These are phyloP conservation scores for Copidosoma aretas DNA, from an alignment of 2,888 invertebrate species.

Conservation along the genomic window DNA sequence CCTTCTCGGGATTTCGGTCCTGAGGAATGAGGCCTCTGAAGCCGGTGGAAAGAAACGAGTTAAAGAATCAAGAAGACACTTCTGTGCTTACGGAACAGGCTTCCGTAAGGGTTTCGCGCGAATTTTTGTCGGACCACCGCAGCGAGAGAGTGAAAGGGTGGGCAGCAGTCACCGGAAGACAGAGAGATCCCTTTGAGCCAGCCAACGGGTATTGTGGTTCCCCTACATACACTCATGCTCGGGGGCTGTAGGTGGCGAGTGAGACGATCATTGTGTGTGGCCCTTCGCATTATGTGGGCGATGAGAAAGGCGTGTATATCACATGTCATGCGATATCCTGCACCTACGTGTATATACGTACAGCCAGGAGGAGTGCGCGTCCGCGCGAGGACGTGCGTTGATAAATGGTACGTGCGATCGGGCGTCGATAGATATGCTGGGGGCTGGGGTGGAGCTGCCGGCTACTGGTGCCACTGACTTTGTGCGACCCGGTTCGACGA, in stretches of 20 bases:
- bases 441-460: too few species aligned
- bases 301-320: background rate
- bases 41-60: background rate
- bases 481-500: background rate
- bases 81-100: background rate
- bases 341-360: too few species aligned
- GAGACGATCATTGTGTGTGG: conserved; percentile 7
- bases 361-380: too few species aligned
- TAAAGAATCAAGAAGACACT: background rate
- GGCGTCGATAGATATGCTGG: conserved; percentile 45
- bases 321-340: too few species aligned
- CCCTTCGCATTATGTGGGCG: background rate
- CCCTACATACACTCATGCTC: too few species aligned
- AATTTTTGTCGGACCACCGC: background rate
- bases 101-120: conserved; percentile 7
- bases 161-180: too few species aligned
- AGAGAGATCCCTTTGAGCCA: too few species aligned
- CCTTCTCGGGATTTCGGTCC: background rate
- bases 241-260: too few species aligned
- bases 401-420: conserved; percentile 51
- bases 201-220: too few species aligned
- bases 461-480: conserved; percentile 5
- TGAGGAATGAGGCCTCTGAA: background rate
- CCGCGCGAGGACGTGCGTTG: conserved; percentile 38
- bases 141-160: background rate